phyloP scores from a whole-genome alignment of 2,797 vertebrate species.

The Anas acuta region DNA sequence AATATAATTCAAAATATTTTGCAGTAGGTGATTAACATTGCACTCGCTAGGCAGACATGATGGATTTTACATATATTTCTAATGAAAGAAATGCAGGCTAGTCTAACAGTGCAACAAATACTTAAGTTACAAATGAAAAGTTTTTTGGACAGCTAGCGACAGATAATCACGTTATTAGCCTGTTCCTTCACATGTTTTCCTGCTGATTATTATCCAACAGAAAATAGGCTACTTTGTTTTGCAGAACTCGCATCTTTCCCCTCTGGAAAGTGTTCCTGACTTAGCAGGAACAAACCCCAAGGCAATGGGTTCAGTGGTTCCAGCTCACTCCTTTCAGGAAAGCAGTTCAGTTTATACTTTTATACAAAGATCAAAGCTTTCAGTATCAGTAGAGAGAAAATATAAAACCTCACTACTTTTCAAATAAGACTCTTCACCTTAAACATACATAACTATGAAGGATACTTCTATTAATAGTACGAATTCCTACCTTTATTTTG shows the following conservation, averaged over 20 bases:
- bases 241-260: background rate
- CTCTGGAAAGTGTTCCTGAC: background rate
- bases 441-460: background rate
- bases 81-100: background rate
- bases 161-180: background rate
- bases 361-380: background rate
- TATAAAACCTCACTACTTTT: background rate
- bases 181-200: background rate
- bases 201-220: background rate
- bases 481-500: background rate
- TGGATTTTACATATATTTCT: background rate
- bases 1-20: background rate
- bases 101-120: background rate
- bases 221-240: slow-evolving; percentile 2
- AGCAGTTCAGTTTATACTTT: background rate
- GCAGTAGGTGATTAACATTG: background rate
- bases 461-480: background rate
- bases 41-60: background rate
- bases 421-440: background rate
- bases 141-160: background rate
- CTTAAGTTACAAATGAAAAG: background rate
- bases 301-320: background rate
- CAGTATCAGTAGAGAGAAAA: background rate
- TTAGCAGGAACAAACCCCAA: background rate
- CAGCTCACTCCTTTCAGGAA: background rate